Evolutionary conservation across 1,140 invertebrate species (phyloP).

Genomic region (Hydropsyche tenuis): DNA sequence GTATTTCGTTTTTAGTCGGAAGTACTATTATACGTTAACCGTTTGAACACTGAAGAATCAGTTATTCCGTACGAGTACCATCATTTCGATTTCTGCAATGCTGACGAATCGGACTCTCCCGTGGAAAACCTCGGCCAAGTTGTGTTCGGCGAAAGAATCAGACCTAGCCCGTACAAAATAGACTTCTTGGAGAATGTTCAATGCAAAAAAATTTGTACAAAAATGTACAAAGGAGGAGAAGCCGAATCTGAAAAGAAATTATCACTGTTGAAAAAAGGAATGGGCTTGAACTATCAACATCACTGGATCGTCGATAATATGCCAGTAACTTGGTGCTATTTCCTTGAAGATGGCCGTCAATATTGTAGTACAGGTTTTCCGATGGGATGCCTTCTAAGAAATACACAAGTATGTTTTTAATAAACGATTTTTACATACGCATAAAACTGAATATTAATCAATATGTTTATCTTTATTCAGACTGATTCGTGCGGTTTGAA

Average conservation of each 20-base stretch:
- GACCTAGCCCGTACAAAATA: slow-evolving; percentile 88
- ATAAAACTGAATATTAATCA: background rate
- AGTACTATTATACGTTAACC: slow-evolving; percentile 90
- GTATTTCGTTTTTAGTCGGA: slow-evolving; percentile 70
- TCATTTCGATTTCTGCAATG: slow-evolving; percentile 94
- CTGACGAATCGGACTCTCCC: slow-evolving; percentile 78
- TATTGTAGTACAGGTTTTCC: slow-evolving; percentile 96
- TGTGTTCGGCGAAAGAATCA: slow-evolving; percentile 96
- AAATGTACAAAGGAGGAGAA: slow-evolving; percentile 73
- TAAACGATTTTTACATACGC: background rate
- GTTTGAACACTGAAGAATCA: slow-evolving; percentile 94
- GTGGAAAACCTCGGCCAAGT: slow-evolving; percentile 98
- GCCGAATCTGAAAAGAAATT: slow-evolving; percentile 73
- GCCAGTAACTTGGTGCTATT: slow-evolving; percentile 96
- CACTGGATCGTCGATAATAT: slow-evolving; percentile 99
- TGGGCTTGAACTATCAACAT: slow-evolving; percentile 97
- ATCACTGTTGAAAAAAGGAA: slow-evolving; percentile 86
- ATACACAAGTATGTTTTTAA: slow-evolving; percentile 34
- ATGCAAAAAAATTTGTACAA: slow-evolving; percentile 77
- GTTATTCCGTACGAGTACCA: slow-evolving; percentile 98
- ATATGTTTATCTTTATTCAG: slow-evolving; percentile 41
- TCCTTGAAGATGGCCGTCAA: slow-evolving; percentile 73
- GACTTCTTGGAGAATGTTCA: slow-evolving; percentile 75
- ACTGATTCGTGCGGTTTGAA: slow-evolving; percentile 58
- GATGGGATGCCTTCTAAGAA: slow-evolving; percentile 89